Conservation (phyloP, 2,888 invertebrate species). For the Drosophila kanekoi region DNA sequence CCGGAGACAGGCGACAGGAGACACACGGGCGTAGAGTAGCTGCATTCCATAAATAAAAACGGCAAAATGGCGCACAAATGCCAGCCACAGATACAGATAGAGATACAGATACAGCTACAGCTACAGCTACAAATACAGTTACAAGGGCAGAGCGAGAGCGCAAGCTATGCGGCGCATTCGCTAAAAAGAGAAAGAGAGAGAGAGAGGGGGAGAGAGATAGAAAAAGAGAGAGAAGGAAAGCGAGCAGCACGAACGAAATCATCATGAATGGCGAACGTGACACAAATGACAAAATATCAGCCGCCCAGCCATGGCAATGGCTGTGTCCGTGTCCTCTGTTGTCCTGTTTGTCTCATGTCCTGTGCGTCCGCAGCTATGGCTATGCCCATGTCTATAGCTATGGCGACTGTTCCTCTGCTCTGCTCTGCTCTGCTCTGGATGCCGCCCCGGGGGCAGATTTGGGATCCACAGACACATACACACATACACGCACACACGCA, state of each 20-base stretch:
- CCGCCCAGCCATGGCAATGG: constrained; percentile 62
- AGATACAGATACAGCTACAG: constrained; percentile 16
- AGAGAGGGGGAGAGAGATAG: not conserved
- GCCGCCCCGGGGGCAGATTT: constrained; percentile 54
- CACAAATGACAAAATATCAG: constrained; percentile 82
- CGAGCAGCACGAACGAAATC: constrained; percentile 65
- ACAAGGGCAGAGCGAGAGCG: constrained; percentile 1
- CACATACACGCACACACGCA: constrained; percentile 20
- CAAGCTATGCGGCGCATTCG: constrained; percentile 5
- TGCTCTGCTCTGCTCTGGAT: constrained; percentile 29
- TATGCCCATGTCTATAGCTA: constrained; percentile 20
- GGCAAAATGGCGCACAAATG: constrained; percentile 77
- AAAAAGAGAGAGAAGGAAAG: not conserved
- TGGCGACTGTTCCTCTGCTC: constrained; percentile 43
- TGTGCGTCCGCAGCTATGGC: constrained; percentile 17
- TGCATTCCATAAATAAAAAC: constrained; percentile 78
- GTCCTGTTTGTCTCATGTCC: constrained; percentile 19
- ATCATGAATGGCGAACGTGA: constrained; percentile 82
- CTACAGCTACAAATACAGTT: constrained; percentile 12
- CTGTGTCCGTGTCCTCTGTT: constrained; percentile 20
- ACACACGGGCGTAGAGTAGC: constrained; percentile 62
- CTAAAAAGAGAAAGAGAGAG: not conserved
- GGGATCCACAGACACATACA: constrained; percentile 36
- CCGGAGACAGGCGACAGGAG: constrained; percentile 1
- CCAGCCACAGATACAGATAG: constrained; percentile 35